Evolutionary conservation across 2,888 invertebrate species (phyloP), one percentile per base, ranked within the genome.

Genomic region (Limnephilus lunatus): DNA sequence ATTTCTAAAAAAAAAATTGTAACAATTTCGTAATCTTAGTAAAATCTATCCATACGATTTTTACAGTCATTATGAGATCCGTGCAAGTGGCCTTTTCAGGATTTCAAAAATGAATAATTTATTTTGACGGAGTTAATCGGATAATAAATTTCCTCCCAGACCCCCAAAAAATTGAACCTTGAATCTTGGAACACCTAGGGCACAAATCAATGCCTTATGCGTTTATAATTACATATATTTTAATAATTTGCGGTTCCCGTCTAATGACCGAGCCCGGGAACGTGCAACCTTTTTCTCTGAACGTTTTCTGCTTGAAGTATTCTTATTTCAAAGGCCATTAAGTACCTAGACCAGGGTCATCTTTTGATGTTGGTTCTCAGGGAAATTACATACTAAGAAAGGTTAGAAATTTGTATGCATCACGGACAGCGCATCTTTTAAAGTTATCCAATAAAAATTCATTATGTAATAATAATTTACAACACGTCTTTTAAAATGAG

Each of bases 191-290:
- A 83, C 35, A 83, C 35, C 35, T 25, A 19, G 83, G 4, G 83
- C 83, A 32, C 83, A 83, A 83, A 83, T 83, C 83, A 83, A 15
- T 32, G 44, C 35, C 25, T 89, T 81, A 85, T 90, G 90, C 15
- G 80, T 85, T 68, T 68, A 68, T 90, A 90, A 90, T 90, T 85
- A 90, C 90, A 90, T 14, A 25, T 1, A 83, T 85, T 35, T 83
- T 25, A 35, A 39, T 85, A 85, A 90, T 90, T 85, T 68, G 90
- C 85, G 90, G 90, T 90, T 30, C 19, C 30, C 32, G 80, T 85
- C 90, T 90, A 31, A 31, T 83, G 83, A 19, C 35, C 31, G 68
- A 82, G 90, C 48, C 44, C 48, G 48, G 48, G 32, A 90, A 90
- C 82, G 48, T 48, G 83, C 32, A 90, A 81, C 90, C 90, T 48